Evolutionary conservation across 2,888 invertebrate species (phyloP).

Genomic region (Corbicula japonica): DNA sequence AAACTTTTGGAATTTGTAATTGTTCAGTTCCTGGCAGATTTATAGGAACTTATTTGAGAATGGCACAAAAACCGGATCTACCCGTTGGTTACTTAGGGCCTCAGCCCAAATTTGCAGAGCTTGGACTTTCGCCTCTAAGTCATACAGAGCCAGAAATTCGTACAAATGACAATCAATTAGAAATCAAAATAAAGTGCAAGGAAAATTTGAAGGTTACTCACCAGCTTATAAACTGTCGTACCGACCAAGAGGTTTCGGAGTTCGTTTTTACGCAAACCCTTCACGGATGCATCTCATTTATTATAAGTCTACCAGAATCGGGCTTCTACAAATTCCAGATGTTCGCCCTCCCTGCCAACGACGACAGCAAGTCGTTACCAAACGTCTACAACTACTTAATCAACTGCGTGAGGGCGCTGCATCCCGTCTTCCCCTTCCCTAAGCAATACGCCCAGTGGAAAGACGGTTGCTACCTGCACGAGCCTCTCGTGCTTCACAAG

Average conservation of each 20-base stretch:
- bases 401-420: conserved; percentile 74
- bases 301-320: conserved; percentile 76
- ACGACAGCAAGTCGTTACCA: conserved; percentile 84
- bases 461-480: conserved; percentile 84
- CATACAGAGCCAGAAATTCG: conserved; percentile 73
- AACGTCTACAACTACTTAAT: conserved; percentile 86
- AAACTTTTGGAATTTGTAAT: conserved; percentile 11
- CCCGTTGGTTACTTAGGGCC: conserved; percentile 79
- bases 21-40: not conserved
- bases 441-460: conserved; percentile 87
- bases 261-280: conserved; percentile 80
- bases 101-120: conserved; percentile 79
- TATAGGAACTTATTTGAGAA: conserved; percentile 33
- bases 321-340: conserved; percentile 86
- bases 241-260: conserved; percentile 73
- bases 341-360: conserved; percentile 82
- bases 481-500: conserved; percentile 77
- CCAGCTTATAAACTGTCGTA: conserved; percentile 72
- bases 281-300: conserved; percentile 70
- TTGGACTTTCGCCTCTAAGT: conserved; percentile 72
- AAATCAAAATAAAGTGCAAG: conserved; percentile 74
- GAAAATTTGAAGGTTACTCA: conserved; percentile 77
- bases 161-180: conserved; percentile 71
- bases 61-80: conserved; percentile 74
- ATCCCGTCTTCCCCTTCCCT: conserved; percentile 81